Evolutionary conservation across 35 echinoderm and acorn worm genomes (phyloP), one percentile per base, ranked within the genome.

Genomic region (Hemicentrotus pulcherrimus): DNA sequence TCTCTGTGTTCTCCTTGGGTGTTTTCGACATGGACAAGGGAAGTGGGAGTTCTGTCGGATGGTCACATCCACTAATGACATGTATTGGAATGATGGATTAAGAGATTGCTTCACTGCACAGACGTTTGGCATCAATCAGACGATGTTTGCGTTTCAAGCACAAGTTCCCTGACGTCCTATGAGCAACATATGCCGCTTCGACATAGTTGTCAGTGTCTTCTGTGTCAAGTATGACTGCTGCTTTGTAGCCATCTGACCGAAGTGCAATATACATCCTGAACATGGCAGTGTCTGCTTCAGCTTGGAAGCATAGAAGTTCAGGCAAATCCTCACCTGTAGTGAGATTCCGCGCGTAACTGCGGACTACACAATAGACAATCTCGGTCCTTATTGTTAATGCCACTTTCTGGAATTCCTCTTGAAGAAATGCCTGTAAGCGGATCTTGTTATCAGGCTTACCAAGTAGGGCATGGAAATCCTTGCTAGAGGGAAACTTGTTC

Each of bases 281-380:
- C 92, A 96, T 94, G 24, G 95, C 95, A 16, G 95, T 96, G 91
- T 96, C 91, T 94, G 95, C 95, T 78, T 96, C 95, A 70, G 95
- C 95, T 92, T 96, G 92, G 92, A 89, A 96, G 61, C 91, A 96
- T 24, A 52, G 91, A 52, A 96, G 92, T 15, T 94, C 95, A 71
- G 95, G 92, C 95, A 96, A 16, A 15, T 35, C 59, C 86, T 96
- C 31, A 88, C 91, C 52, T 31, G 61, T 94, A 94, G 59, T 86
- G 3, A 96, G 95, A 61, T 94, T 96, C 86, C 30, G 91, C n/a
- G 95, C 92, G 61, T 52, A 30, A 61, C 95, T 94, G 14, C 95
- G 92, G 16, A 96, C 95, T 88, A 96, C 95, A 94, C 95, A 96
- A 50, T 96, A 55, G 92, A 96, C 86, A 70, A 96, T 86, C 61